Base-by-base conservation (phyloP, 2,797 vertebrate genomes). In the Molossus molossus region DNA sequence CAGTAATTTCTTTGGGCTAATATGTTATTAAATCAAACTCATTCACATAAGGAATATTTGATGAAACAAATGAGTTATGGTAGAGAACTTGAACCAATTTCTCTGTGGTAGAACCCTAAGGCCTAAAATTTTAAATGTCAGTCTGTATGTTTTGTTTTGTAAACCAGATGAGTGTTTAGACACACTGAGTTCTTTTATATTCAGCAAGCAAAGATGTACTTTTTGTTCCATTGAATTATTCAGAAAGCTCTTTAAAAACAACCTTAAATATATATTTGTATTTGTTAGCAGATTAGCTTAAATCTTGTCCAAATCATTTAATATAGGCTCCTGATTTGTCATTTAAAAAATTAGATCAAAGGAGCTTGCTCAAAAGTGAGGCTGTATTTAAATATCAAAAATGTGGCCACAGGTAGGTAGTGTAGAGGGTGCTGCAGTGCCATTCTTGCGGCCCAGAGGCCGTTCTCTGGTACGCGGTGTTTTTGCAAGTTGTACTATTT, bases 331-430 rank as follows among this genome's bases (percentile, higher is more conserved):
- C 70, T 82, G 27, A 70, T 55, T n/a, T 73, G 33, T 85, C 33
- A 67, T 94, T 69, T 62, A 45, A 76, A 55, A 76, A 45, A 5
- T 92, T 94, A 93, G 88, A 45, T 89, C 0, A 88, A n/a, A 96
- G 55, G 40, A 81, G 73, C 64, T 20, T 25, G 15, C 29, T 87
- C 37, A 21, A 86, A 90, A 95, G 25, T 62, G 33, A 21, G 60
- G 1, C 90, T 89, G 27, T 90, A 18, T 37, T 96, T 23, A 29
- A 75, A 0, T 79, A 21, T 55, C 48, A 11, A 40, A 62, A 20
- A 13, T 20, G 9, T 18, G 20, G 80, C 76, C n/a, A 57, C 5
- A 70, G 60, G 23, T 67, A 25, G 5, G 9, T 62, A 12, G 53
- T 14, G 65, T 45, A 48, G n/a, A 62, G 58, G 14, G 17, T 29